Evolutionary conservation across 2,888 invertebrate species (phyloP), one percentile per base, ranked within the genome.

Genomic region (Volucella zonaria): DNA sequence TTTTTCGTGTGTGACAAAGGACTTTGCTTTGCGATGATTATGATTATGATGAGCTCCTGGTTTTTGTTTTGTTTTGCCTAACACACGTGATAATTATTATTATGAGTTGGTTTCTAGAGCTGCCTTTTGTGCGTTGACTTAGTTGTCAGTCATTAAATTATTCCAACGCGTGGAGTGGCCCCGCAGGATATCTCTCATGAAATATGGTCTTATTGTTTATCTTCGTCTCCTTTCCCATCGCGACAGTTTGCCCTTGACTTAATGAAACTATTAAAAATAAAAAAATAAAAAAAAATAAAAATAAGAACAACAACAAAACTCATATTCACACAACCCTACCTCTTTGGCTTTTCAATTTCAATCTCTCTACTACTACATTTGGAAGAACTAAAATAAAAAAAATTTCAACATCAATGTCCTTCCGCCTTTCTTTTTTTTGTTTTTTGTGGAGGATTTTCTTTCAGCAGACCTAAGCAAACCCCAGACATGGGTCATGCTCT

Each of bases 1-100:
- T 67, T 66, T 31, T 31, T 85, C 76, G 73, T 59, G 76, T 81
- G 76, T 76, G 83, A 85, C 75, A 85, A 80, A 76, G 80, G 76
- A 67, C 80, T 31, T 77, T 58, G 67, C 49, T 42, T 54, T 77
- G 31, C 6, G 31, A 31, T 31, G 31, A 31, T 31, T 31, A 31
- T 31, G 31, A 31, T 61, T 82, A 67, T 80, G 70, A 76, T 80
- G 80, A 67, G 70, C 67, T 76, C 45, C 52, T 76, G 49, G 49
- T 45, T 15, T 42, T 42, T 42, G 3, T 18, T 31, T 14, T 18
- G 43, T 31, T 43, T 31, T 61, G 14, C 42, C 12, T 61, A 12
- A 23, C 45, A 71, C 82, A 78, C 73, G 78, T 78, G 82, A 82
- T 71, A 67, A 82, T 67, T 75, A 75, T 49, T 56, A 31, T 38